Percentiles rank a stretch among this genome's conserved stretches.
These are phyloP conservation scores for Aldabrachelys gigantea DNA, from an alignment of 2,113 vertebrate species.

Conservation along the genomic window DNA sequence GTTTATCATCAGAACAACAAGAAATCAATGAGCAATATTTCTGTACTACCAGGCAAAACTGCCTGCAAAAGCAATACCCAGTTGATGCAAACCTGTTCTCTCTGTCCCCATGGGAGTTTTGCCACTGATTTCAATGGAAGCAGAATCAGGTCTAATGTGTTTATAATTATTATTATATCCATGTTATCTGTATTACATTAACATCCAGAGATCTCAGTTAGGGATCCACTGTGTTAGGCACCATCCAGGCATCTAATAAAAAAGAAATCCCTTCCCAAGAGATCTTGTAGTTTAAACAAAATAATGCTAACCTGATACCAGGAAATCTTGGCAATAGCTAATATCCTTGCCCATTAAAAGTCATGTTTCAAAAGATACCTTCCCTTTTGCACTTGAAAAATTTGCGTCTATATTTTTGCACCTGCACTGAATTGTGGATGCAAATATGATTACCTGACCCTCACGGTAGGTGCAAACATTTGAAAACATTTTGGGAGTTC, in stretches of 20 bases:
- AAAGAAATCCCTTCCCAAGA: neutral
- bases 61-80: neutral
- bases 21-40: neutral
- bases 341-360: neutral
- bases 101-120: neutral
- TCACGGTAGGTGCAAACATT: constrained; percentile 19
- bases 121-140: neutral
- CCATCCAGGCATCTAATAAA: neutral
- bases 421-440: constrained; percentile 25
- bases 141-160: neutral
- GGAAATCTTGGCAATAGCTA: neutral
- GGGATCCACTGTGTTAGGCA: neutral
- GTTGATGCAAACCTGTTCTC: neutral
- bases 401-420: neutral
- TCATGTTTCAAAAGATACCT: neutral
- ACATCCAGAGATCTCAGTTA: neutral
- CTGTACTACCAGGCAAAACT: neutral
- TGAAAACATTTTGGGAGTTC: constrained; percentile 1
- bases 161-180: neutral
- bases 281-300: neutral
- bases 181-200: neutral
- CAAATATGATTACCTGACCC: constrained; percentile 9
- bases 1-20: neutral
- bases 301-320: neutral
- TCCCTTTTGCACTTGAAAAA: neutral